Percentiles rank a stretch among this genome's conserved stretches.
These are phyloP conservation scores for fruit fly (Drosophila melanogaster) DNA, from an alignment of 1,140 invertebrate genomes.

Conservation along the genomic window Release_6_plus_ISO1_MT NC_004354.4:12270501-12271000, in stretches of 20 bases:
- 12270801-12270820: too few relatives aligned
- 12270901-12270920: slow-evolving; percentile 48
- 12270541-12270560: slow-evolving; percentile 35
- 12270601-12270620: slow-evolving; percentile 47
- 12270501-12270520: slow-evolving; percentile 38
- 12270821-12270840: slow-evolving; percentile 69
- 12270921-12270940: slow-evolving; percentile 47
- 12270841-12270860: slow-evolving; percentile 74
- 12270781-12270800: slow-evolving; percentile 2
- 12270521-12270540: slow-evolving; percentile 13
- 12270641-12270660: slow-evolving; percentile 50
- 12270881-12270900: slow-evolving; percentile 26
- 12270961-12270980: slow-evolving; percentile 2
- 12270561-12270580: slow-evolving; percentile 46
- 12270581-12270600: slow-evolving; percentile 45
- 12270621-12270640: slow-evolving; percentile 19
- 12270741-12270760: slow-evolving; percentile 77
- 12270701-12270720: slow-evolving; percentile 51
- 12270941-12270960: neutral
- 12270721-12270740: slow-evolving; percentile 72
- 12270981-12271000: neutral
- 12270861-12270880: slow-evolving; percentile 60
- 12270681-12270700: slow-evolving; percentile 41
- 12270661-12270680: slow-evolving; percentile 55
- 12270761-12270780: slow-evolving; percentile 25